These are phyloP conservation scores for Danio jaintianensis DNA, from an alignment of 2,797 vertebrate species.

Conservation along the genomic window DNA sequence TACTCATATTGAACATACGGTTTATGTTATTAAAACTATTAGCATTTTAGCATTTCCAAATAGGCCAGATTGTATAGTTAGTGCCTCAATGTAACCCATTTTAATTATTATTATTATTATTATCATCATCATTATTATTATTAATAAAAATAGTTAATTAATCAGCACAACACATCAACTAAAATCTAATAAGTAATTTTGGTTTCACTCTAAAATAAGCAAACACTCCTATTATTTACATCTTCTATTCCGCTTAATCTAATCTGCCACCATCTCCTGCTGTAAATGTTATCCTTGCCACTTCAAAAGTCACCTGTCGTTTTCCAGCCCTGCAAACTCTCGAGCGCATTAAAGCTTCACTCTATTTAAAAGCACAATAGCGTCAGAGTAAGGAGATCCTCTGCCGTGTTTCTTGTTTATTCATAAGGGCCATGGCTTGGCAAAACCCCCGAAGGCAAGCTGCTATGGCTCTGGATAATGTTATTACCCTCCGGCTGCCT, in stretches of 20 bases:
- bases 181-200: background rate
- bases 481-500: conserved; percentile 80
- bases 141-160: background rate
- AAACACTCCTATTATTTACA: background rate
- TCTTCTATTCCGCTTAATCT: background rate
- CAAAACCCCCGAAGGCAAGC: conserved; percentile 77
- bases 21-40: too few relatives aligned
- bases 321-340: conserved; percentile 29
- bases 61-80: too few relatives aligned
- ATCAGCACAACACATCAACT: background rate
- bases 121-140: too few relatives aligned
- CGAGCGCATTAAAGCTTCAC: conserved; percentile 42
- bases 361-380: conserved; percentile 69
- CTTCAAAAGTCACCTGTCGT: conserved; percentile 3
- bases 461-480: conserved; percentile 75
- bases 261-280: background rate
- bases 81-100: too few relatives aligned
- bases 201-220: background rate
- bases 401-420: conserved; percentile 77
- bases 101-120: too few relatives aligned
- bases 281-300: background rate
- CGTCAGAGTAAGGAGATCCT: conserved; percentile 80
- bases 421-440: conserved; percentile 79
- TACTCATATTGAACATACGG: too few relatives aligned
- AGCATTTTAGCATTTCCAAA: too few relatives aligned